Conservation (phyloP, 2,888 invertebrate species). For the Blera fallax region DNA sequence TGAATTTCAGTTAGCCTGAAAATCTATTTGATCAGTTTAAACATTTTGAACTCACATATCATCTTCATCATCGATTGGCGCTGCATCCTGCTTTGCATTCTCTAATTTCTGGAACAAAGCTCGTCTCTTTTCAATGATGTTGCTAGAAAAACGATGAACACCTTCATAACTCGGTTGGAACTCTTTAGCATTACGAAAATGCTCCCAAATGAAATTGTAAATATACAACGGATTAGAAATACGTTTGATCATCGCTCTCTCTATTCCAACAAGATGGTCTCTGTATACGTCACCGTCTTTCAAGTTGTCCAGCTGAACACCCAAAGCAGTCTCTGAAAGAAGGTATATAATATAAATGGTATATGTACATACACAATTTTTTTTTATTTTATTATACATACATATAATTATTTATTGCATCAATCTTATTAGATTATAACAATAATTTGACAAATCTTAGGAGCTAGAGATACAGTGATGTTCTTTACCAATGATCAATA, state of each 20-base stretch:
- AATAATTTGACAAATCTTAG: no score
- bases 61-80: slow-evolving; percentile 68
- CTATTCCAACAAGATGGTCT: slow-evolving; percentile 73
- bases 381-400: no score
- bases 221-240: slow-evolving; percentile 75
- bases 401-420: no score
- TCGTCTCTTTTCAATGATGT: slow-evolving; percentile 77
- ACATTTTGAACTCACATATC: slow-evolving; percentile 62
- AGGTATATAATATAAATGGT: no score
- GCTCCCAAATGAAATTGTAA: slow-evolving; percentile 71
- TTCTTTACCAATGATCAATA: no score
- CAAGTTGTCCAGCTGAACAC: slow-evolving; percentile 75
- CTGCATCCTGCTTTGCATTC: slow-evolving; percentile 12
- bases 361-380: no score
- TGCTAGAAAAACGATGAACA: slow-evolving; percentile 77
- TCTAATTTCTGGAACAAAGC: slow-evolving; percentile 51
- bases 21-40: no score
- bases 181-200: slow-evolving; percentile 71
- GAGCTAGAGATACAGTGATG: no score
- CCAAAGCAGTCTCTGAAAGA: slow-evolving; percentile 76
- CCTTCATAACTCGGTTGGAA: slow-evolving; percentile 72
- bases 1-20: no score
- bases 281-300: slow-evolving; percentile 75
- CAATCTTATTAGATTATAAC: no score
- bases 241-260: slow-evolving; percentile 74